A percentile compares a stretch with the other conserved stretches of the same genome.
Conservation (phyloP, 2,888 invertebrate species). For the Harpalus rubripes region DNA sequence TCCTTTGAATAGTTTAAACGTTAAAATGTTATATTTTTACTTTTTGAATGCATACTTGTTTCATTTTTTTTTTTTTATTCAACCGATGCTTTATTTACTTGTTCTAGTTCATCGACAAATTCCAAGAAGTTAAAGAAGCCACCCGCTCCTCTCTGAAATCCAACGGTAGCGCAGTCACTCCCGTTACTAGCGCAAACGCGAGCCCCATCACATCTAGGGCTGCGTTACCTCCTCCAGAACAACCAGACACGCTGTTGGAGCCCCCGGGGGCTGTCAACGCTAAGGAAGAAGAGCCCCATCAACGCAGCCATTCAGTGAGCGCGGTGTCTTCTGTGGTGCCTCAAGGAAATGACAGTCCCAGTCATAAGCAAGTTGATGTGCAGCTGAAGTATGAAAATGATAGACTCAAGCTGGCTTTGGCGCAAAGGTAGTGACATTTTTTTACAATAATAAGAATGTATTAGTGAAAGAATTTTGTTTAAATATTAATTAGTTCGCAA, state of each 20-base stretch:
- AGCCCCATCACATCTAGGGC: slow-evolving; percentile 89
- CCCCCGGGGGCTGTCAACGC: slow-evolving; percentile 75
- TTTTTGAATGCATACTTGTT: no score
- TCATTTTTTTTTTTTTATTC: no score
- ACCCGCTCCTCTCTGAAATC: slow-evolving; percentile 86
- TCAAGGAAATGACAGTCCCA: slow-evolving; percentile 83
- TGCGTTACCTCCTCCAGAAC: slow-evolving; percentile 79
- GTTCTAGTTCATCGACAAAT: slow-evolving; percentile 95
- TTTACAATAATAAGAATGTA: no score
- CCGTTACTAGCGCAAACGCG: slow-evolving; percentile 92
- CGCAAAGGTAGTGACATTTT: slow-evolving; percentile 86
- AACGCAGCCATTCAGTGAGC: slow-evolving; percentile 82
- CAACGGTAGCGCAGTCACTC: slow-evolving; percentile 85
- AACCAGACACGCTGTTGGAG: slow-evolving; percentile 77
- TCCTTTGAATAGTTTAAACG: no score
- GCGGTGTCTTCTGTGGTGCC: slow-evolving; percentile 71
- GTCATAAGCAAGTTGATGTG: slow-evolving; percentile 86
- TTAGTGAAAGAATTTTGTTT: no score
- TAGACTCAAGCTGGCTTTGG: slow-evolving; percentile 94
- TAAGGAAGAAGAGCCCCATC: slow-evolving; percentile 79
- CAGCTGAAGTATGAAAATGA: slow-evolving; percentile 99
- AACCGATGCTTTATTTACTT: no score
- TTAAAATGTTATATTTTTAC: no score
- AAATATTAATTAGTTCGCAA: no score
- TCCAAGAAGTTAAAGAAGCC: slow-evolving; percentile 98